phyloP scores from a whole-genome alignment of 1,140 invertebrate species.

The Musca domestica region DNA sequence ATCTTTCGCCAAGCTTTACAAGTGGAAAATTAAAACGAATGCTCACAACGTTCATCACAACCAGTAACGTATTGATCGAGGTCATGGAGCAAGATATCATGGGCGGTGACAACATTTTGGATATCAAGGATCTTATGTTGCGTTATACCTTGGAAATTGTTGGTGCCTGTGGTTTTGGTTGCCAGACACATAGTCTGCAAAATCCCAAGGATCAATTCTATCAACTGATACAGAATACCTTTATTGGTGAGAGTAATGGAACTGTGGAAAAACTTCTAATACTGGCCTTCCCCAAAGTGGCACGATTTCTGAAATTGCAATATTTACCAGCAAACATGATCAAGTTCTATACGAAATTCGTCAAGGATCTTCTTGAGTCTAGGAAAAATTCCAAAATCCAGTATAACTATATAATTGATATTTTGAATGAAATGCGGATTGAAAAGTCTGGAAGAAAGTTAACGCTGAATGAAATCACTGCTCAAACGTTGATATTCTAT shows the following conservation, averaged over 20 bases:
- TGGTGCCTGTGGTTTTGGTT: constrained; percentile 56
- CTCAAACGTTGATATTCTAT: constrained; percentile 65
- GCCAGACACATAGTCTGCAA: constrained; percentile 55
- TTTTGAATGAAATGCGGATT: background rate
- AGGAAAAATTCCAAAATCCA: background rate
- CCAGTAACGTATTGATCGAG: constrained; percentile 43
- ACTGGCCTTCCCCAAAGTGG: background rate
- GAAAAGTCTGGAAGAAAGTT: constrained; percentile 26
- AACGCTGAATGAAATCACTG: constrained; percentile 57
- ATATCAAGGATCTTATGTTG: constrained; percentile 60
- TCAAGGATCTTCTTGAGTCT: background rate
- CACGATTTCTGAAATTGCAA: background rate
- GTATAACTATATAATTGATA: background rate
- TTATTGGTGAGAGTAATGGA: constrained; percentile 30
- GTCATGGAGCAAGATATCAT: constrained; percentile 27
- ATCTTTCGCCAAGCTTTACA: constrained; percentile 60
- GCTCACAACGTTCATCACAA: constrained; percentile 48
- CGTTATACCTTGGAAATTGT: constrained; percentile 64
- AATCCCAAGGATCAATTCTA: constrained; percentile 56
- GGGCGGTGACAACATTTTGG: constrained; percentile 37
- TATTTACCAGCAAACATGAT: background rate
- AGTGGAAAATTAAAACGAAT: constrained; percentile 62
- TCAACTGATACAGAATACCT: constrained; percentile 34
- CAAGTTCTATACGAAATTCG: background rate
- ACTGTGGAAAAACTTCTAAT: background rate